Evolutionary conservation across 2,888 invertebrate species (phyloP).

Genomic region (Boloria selene): DNA sequence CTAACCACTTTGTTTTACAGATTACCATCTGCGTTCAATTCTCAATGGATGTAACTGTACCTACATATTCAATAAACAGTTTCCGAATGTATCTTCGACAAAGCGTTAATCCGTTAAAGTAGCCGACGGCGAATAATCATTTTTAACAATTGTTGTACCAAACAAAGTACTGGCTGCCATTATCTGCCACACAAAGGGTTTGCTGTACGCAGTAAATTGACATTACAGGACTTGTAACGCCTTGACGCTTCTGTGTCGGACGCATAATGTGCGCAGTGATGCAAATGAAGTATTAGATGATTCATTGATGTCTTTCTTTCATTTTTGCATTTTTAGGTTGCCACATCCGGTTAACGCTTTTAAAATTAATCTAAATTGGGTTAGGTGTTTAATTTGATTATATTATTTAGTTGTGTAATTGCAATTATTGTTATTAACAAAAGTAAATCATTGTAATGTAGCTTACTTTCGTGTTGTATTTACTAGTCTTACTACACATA

Average conservation of each 20-base stretch:
- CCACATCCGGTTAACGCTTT: conserved; percentile 46
- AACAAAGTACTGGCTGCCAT: conserved; percentile 63
- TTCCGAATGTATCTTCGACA: conserved; percentile 44
- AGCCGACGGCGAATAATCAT: conserved; percentile 68
- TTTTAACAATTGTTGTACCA: conserved; percentile 64
- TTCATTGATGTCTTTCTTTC: conserved; percentile 49
- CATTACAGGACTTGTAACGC: conserved; percentile 63
- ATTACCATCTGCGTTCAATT: conserved; percentile 69
- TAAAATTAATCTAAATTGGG: conserved; percentile 42
- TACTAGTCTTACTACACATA: too few species aligned
- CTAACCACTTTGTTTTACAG: conserved; percentile 74
- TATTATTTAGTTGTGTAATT: not conserved
- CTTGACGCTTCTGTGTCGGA: conserved; percentile 62
- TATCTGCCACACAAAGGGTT: conserved; percentile 64
- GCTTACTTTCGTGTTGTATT: too few species aligned
- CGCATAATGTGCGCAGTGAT: conserved; percentile 63
- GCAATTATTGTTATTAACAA: not conserved
- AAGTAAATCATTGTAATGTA: too few species aligned
- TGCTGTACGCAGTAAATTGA: conserved; percentile 57
- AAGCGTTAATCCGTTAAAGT: conserved; percentile 75
- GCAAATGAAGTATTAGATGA: conserved; percentile 61
- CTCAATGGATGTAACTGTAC: conserved; percentile 78
- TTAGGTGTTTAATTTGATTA: conserved; percentile 25
- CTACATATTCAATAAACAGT: conserved; percentile 61
- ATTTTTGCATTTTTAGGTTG: conserved; percentile 45